Base-by-base conservation (phyloP, 1,140 invertebrate species). In the Magallana angulata region DNA sequence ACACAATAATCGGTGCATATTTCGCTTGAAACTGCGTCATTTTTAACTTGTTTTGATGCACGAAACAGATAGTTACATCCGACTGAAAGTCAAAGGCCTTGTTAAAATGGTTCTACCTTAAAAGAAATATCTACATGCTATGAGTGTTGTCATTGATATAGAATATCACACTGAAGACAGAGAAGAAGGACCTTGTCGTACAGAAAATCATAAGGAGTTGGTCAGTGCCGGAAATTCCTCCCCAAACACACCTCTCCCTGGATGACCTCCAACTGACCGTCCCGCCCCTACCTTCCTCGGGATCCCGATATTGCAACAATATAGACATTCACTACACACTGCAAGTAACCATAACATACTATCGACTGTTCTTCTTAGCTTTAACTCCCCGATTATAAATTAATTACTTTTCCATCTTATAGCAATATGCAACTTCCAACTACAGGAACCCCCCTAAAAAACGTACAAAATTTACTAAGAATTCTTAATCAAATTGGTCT, bases 261-360 rank as follows among this genome's bases (percentile, higher is more conserved):
- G 68, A 76, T 24, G 24, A 76, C 68, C 18, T 76, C 4, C 68
- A 30, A 2, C 68, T 76, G 12, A 30, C 36, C 0, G 30, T 76
- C 14, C 68, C 68, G 7, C 68, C 68, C 12, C 14, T 76, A 76
- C 68, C 68, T 8, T 9, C 68, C 0, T 76, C 68, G 30, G 68
- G 68, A 8, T 76, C 68, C 30, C 8, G 68, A 76, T 76, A 30
- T 30, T 76, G 68, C 68, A 76, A 76, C 68, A 76, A 76, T 24
- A 76, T 76, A 12, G 68, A 76, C 6, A 30, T 76, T 36, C 68
- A 76, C 24, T 76, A 76, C 24, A 30, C 24, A 30, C 24, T 76
- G 24, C 68, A 76, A 76, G 68, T 76, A 76, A 76, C 36, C 5
- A 48, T 48, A 48, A 48, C 5, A 48, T 48, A 48, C 36, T 5